Conservation (phyloP, 2,888 invertebrate genomes). For the Tetranychus piercei region DNA sequence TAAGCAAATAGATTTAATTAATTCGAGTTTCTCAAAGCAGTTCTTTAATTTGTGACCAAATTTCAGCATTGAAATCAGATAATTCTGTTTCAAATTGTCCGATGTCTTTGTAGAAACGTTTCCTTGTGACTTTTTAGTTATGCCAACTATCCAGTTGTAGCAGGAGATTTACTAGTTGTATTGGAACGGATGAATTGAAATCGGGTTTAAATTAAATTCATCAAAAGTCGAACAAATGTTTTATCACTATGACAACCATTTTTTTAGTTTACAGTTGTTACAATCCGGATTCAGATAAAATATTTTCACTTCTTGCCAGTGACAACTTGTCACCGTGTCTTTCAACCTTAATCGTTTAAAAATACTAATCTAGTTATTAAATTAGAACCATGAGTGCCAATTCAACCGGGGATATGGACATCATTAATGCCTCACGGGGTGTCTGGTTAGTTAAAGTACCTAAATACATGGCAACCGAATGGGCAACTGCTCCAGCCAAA, state of each 20-base stretch:
- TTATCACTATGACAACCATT: background rate
- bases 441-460: constrained; percentile 91
- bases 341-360: background rate
- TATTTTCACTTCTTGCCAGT: background rate
- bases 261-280: background rate
- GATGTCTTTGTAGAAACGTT: too few species aligned
- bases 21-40: too few species aligned
- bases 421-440: constrained; percentile 40
- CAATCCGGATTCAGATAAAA: background rate
- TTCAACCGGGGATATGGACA: constrained; percentile 15
- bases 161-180: too few species aligned
- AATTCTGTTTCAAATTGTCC: too few species aligned
- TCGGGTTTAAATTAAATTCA: too few species aligned
- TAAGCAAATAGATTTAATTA: too few species aligned
- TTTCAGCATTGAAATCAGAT: too few species aligned
- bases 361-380: background rate
- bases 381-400: constrained; percentile 6
- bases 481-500: constrained; percentile 78
- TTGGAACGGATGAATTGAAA: too few species aligned
- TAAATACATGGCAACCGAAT: constrained; percentile 83
- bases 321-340: background rate
- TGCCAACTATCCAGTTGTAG: too few species aligned
- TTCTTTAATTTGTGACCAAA: too few species aligned
- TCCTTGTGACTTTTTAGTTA: too few species aligned
- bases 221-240: background rate